phyloP scores from a whole-genome alignment of 2,888 invertebrate genomes.

The Sceliomorpha sp. region DNA sequence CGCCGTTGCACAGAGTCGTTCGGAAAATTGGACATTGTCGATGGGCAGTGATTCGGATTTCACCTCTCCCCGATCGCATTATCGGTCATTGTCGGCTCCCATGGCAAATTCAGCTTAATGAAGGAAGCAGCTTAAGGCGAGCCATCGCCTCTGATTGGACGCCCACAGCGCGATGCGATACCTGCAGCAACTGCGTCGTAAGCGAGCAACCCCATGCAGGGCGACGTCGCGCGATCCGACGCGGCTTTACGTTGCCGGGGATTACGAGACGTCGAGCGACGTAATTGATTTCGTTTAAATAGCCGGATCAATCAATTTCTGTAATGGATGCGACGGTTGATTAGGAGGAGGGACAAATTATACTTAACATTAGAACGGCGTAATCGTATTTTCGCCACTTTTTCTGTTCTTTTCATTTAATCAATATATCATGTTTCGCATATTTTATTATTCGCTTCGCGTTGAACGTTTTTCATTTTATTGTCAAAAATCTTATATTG shows the following conservation, averaged over 20 bases:
- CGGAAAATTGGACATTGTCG: constrained; percentile 58
- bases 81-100: constrained; percentile 59
- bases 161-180: constrained; percentile 69
- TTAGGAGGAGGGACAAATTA: too few relatives aligned
- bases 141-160: constrained; percentile 64
- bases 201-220: constrained; percentile 64
- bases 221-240: constrained; percentile 61
- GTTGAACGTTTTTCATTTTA: too few relatives aligned
- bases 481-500: too few relatives aligned
- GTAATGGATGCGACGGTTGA: constrained; percentile 35
- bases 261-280: constrained; percentile 60
- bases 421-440: too few relatives aligned
- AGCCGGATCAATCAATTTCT: constrained; percentile 57
- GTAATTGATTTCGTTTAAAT: constrained; percentile 72
- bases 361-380: too few relatives aligned
- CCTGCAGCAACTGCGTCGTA: constrained; percentile 61
- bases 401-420: too few relatives aligned
- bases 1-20: constrained; percentile 44
- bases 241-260: constrained; percentile 60
- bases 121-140: constrained; percentile 66
- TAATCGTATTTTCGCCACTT: too few relatives aligned
- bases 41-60: constrained; percentile 61
- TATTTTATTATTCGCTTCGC: too few relatives aligned
- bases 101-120: constrained; percentile 67
- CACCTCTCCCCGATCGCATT: constrained; percentile 59